phyloP scores from a whole-genome alignment of 2,113 vertebrate genomes.

The Plecotus auritus region DNA sequence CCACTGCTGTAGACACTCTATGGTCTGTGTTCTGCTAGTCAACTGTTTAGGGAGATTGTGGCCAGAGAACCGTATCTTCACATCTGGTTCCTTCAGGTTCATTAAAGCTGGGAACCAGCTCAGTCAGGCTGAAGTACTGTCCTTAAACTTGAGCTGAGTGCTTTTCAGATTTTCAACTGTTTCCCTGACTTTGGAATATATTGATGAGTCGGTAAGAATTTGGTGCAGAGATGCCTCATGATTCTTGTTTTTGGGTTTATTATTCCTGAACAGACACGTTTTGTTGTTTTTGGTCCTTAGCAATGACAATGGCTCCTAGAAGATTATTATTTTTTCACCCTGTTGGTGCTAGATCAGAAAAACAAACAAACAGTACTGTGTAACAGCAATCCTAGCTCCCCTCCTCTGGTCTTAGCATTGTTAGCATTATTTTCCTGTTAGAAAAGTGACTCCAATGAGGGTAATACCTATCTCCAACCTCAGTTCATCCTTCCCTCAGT shows the following conservation, averaged over 20 bases:
- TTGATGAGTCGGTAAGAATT: not conserved
- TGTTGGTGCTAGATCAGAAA: not conserved
- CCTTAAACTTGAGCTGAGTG: not conserved
- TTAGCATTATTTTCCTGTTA: no score
- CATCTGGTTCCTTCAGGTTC: not conserved
- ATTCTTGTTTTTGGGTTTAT: not conserved
- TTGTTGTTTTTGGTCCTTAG: not conserved
- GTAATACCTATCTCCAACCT: no score
- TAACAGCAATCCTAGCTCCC: not conserved
- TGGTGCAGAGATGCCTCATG: not conserved
- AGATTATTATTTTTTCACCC: not conserved
- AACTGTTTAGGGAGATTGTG: not conserved
- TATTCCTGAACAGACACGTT: not conserved
- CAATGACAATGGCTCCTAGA: not conserved
- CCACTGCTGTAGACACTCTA: not conserved
- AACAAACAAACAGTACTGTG: not conserved
- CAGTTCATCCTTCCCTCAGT: not conserved
- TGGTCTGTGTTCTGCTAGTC: not conserved
- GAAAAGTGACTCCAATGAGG: no score
- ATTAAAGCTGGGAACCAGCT: not conserved
- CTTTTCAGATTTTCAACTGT: not conserved
- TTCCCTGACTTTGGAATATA: not conserved
- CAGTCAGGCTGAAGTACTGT: not conserved
- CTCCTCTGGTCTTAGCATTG: not conserved
- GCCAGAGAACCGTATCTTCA: not conserved